Percentiles rank a stretch among this genome's conserved stretches.
Conservation (phyloP, 35 echinoderm and acorn worm species). For the Lytechinus pictus region DNA sequence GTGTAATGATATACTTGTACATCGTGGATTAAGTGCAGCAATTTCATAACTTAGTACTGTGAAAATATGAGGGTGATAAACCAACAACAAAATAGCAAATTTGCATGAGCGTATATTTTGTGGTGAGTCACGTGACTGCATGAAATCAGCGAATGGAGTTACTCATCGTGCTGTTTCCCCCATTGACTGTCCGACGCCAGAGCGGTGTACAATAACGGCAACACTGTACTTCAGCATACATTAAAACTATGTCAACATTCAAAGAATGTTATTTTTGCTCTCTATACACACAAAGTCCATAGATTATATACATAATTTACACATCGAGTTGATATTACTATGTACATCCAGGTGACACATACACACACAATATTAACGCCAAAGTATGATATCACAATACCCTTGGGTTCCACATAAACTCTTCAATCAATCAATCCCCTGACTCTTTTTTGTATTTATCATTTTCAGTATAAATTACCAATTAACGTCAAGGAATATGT, state of each 20-base stretch:
- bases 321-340: slow-evolving; percentile 1
- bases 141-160: neutral
- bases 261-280: neutral
- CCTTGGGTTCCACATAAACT: slow-evolving; percentile 24
- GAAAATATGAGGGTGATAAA: neutral
- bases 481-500: slow-evolving; percentile 5
- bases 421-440: slow-evolving; percentile 1
- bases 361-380: slow-evolving; percentile 30
- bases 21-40: neutral
- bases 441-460: neutral
- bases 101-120: neutral
- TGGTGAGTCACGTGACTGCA: neutral
- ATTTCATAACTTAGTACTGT: neutral
- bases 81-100: neutral
- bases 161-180: neutral
- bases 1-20: neutral
- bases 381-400: slow-evolving; percentile 12
- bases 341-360: slow-evolving; percentile 33
- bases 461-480: neutral
- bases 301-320: slow-evolving; percentile 47
- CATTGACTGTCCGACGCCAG: neutral
- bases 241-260: slow-evolving; percentile 24
- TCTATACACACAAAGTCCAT: slow-evolving; percentile 22
- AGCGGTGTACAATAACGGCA: neutral
- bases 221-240: neutral